Conservation (phyloP, 2,888 invertebrate genomes). For the Sarcophaga rosellei region DNA sequence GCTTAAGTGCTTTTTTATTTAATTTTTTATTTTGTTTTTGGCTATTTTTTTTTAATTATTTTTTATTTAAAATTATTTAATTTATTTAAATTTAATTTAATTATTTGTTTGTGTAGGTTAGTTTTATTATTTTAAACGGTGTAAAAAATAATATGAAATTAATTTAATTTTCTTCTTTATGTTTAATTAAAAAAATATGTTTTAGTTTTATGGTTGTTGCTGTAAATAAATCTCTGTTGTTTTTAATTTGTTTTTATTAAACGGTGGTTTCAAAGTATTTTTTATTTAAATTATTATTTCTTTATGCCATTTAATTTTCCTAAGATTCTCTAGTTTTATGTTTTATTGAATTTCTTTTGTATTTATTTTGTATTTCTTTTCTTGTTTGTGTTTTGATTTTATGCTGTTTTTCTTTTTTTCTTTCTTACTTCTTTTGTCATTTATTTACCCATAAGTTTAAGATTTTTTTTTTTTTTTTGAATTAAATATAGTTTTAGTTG, state of each 20-base stretch:
- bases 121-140: not conserved
- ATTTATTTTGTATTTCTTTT: constrained; percentile 4
- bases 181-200: not conserved
- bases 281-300: not conserved
- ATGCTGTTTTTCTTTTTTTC: constrained; percentile 39
- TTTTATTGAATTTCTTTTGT: constrained; percentile 22
- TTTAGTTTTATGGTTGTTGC: constrained; percentile 16
- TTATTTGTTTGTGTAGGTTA: not conserved
- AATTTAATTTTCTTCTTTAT: constrained; percentile 19
- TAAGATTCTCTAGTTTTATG: constrained; percentile 7
- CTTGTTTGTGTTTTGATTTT: constrained; percentile 55
- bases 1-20: constrained; percentile 22
- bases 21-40: constrained; percentile 31
- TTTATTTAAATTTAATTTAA: constrained; percentile 13
- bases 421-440: not conserved
- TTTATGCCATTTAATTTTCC: not conserved
- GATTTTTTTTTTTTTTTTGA: constrained; percentile 12
- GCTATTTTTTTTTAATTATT: constrained; percentile 30
- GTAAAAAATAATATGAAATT: constrained; percentile 25
- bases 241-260: constrained; percentile 11
- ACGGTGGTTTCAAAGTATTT: constrained; percentile 65
- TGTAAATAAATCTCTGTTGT: constrained; percentile 52
- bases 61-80: too few species aligned
- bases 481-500: too few species aligned
- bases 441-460: constrained; percentile 9